Evolutionary conservation across 1,140 invertebrate genomes (phyloP), one percentile per base, ranked within the genome.

Genomic region (Acromyrmex heyeri): DNA sequence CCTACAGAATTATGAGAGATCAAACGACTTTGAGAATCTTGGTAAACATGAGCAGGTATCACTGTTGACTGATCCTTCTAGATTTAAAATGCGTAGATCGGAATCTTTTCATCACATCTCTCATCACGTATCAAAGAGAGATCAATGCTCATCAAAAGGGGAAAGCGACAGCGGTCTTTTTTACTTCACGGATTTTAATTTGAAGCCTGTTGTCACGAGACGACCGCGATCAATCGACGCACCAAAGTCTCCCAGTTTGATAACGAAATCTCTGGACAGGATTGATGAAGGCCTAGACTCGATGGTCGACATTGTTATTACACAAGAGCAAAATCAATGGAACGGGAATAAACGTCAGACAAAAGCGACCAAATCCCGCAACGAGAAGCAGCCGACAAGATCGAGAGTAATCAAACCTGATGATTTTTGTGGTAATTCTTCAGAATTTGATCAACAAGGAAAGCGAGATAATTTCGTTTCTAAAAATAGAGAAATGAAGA

Each of bases 211-310:
- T 0, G 34, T 92, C 7, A 88, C 85, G 16, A 85, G 79, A 21
- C 73, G 53, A 69, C 77, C 88, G 4, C 57, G 86, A 65, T 62
- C 82, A 38, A 50, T 89, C 67, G 88, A 92, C 24, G 85, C 86
- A 5, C 88, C 92, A 21, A 89, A 91, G 38, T 92, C 93, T 24
- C 88, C 91, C 0, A 92, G 75, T 57, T 72, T 91, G 30, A 95
- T 97, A 69, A 97, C 97, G 1, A 98, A 98, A 94, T 98, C 97
- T 81, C 93, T 98, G 48, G 97, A 98, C 85, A 96, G 97, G 70
- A 97, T 98, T 6, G 97, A 97, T 88, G 97, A 98, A 89, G 97
- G 97, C 12, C 92, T 97, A 0, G 97, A 97, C 85, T 96, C 97
- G 1, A 96, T 97, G 95, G 96, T 97, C 0, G 96, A 97, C 90